Conservation (phyloP, 2,113 vertebrate species). For the Osmerus mordax region DNA sequence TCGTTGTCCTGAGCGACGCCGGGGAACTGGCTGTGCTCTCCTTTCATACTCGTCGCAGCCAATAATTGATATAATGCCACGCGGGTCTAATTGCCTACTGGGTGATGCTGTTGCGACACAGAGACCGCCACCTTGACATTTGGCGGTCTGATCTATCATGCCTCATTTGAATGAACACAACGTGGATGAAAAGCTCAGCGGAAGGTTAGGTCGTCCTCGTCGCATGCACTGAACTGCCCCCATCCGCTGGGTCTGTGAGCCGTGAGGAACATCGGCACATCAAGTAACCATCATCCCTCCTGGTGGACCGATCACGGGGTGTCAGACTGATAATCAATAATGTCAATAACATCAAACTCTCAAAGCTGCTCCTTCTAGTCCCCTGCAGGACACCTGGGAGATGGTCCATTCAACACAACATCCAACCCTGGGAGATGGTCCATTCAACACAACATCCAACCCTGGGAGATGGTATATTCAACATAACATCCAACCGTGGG, state of each 20-base stretch:
- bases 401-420: too few relatives aligned
- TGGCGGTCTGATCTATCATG: constrained; percentile 26
- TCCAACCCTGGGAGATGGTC: too few relatives aligned
- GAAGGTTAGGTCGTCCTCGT: constrained; percentile 43
- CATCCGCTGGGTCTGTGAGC: constrained; percentile 41
- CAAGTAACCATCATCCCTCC: constrained; percentile 47
- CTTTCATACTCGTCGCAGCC: constrained; percentile 1
- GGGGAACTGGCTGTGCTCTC: not conserved
- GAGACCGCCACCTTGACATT: constrained; percentile 46
- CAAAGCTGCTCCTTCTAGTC: constrained; percentile 13
- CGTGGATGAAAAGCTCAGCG: constrained; percentile 28
- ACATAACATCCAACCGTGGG: constrained; percentile 1
- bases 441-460: too few relatives aligned
- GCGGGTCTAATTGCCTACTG: constrained; percentile 15
- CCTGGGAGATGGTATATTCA: not conserved
- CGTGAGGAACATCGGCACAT: constrained; percentile 35
- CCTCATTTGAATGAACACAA: constrained; percentile 28
- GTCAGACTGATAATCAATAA: not conserved
- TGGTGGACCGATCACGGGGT: constrained; percentile 56
- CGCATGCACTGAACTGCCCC: constrained; percentile 29
- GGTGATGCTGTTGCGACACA: constrained; percentile 10
- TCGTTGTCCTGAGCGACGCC: not conserved
- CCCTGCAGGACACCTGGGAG: too few relatives aligned
- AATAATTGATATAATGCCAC: constrained; percentile 17
- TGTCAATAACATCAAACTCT: too few relatives aligned